Evolutionary conservation across 1,140 invertebrate species (phyloP), one percentile per base, ranked within the genome.

Genomic region (Linepithema humile): DNA sequence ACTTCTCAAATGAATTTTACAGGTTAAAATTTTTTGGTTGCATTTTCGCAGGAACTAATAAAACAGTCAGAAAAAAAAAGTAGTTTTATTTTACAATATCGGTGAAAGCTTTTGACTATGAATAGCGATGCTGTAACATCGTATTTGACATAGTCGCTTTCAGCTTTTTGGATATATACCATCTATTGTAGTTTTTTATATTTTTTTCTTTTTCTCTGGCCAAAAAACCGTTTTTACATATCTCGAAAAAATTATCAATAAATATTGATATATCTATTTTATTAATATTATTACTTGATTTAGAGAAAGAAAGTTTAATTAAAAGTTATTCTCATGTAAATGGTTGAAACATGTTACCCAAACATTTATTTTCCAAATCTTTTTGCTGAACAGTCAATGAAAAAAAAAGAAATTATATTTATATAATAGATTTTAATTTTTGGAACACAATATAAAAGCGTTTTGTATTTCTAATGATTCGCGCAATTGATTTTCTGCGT

Each of bases 41-140:
- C 12, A 38, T 32, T 53, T 53, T 12, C 1, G 20, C 0, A 17
- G 23, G 38, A 78, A 38, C 60, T 38, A 65, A 26, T n/a, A 15
- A 9, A 40, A 65, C 45, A 53, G 20, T 29, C 17, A 0, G 5
- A 20, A n/a, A 17, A 20, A 32, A 53, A 38, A 35, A 48, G n/a
- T 6, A 23, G n/a, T n/a, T 38, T 15, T 78, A 67, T 78, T 67
- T 78, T 40, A 23, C 45, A 20, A 67, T 67, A 78, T 53, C 15
- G 15, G n/a, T 40, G 17, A 78, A 53, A 78, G 32, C 45, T 53
- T 78, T 67, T 20, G 20, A 40, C 20, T 38, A n/a, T 15, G 10
- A 75, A 48, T 17, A 48, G 29, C n/a, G n/a, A n/a, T n/a, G n/a
- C n/a, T n/a, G n/a, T n/a, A n/a, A n/a, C 5, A 45, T 43, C 9